These are phyloP conservation scores for Centruroides vittatus DNA, from an alignment of 1,140 invertebrate species.

Conservation along the genomic window DNA sequence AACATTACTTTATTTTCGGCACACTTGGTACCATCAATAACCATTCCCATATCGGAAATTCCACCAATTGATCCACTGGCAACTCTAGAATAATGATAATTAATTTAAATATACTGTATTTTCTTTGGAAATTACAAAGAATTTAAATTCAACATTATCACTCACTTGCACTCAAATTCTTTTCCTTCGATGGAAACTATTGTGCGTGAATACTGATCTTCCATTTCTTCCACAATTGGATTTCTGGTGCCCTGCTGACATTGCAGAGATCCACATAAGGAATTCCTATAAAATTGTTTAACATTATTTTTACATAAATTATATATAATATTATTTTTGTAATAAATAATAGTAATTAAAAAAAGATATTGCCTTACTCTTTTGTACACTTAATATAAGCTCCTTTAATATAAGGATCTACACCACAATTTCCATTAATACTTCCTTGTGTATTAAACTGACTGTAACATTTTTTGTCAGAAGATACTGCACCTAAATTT, in stretches of 20 bases:
- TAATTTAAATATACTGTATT: background rate
- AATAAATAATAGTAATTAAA: background rate
- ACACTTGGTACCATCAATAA: conserved; percentile 79
- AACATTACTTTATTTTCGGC: conserved; percentile 56
- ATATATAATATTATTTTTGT: no score
- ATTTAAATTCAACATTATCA: background rate
- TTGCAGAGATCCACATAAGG: conserved; percentile 74
- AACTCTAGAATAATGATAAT: conserved; percentile 34
- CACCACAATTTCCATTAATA: conserved; percentile 82
- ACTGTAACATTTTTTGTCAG: conserved; percentile 73
- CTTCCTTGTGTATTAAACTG: conserved; percentile 87
- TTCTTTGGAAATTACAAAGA: background rate
- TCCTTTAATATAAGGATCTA: conserved; percentile 44
- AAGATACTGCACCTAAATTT: conserved; percentile 44
- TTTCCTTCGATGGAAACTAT: conserved; percentile 68
- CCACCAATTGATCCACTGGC: conserved; percentile 43
- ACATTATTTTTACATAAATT: no score
- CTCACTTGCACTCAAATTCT: conserved; percentile 72
- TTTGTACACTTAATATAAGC: conserved; percentile 70
- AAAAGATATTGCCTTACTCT: conserved; percentile 50
- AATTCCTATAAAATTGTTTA: conserved; percentile 45
- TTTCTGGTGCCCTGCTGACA: conserved; percentile 68
- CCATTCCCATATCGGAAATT: conserved; percentile 55
- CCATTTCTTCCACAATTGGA: conserved; percentile 55
- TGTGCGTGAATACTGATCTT: conserved; percentile 66